These are phyloP conservation scores for Hephaestus fuliginosus DNA, from an alignment of 2,797 vertebrate species.

Conservation along the genomic window DNA sequence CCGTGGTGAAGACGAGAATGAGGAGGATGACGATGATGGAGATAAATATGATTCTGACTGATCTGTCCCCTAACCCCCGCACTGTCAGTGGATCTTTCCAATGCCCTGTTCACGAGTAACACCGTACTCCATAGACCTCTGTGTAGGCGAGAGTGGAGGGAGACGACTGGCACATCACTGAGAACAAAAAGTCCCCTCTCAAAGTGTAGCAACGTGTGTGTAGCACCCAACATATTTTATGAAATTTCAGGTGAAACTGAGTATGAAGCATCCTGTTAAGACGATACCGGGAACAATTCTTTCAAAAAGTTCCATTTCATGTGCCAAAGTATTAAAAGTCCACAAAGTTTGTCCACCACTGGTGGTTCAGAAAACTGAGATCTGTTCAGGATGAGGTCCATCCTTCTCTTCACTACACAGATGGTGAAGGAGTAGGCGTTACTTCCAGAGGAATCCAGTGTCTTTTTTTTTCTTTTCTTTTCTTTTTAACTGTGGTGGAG, in stretches of 20 bases:
- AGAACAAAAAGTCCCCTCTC: not conserved
- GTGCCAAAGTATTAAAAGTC: slow-evolving; percentile 43
- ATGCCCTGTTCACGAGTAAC: slow-evolving; percentile 28
- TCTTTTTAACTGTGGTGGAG: slow-evolving; percentile 65
- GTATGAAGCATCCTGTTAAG: not conserved
- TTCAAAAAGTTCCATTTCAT: slow-evolving; percentile 9
- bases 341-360: not conserved
- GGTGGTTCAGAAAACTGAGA: not conserved
- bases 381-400: not conserved
- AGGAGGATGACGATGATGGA: slow-evolving; percentile 71
- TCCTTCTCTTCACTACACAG: slow-evolving; percentile 58
- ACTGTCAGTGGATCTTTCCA: slow-evolving; percentile 36
- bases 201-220: slow-evolving; percentile 26
- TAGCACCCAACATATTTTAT: slow-evolving; percentile 30
- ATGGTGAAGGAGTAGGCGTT: slow-evolving; percentile 77
- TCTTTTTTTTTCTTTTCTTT: slow-evolving; percentile 47
- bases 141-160: slow-evolving; percentile 40
- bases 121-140: slow-evolving; percentile 39
- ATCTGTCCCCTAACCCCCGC: slow-evolving; percentile 25
- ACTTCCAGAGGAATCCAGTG: slow-evolving; percentile 48
- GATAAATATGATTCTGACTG: slow-evolving; percentile 80
- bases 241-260: not conserved
- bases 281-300: not conserved
- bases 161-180: not conserved
- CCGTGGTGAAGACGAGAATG: slow-evolving; percentile 71